A percentile compares a stretch with the other conserved stretches of the same genome.
Conservation (phyloP, 2,888 invertebrate genomes). For the Lepetodrilus schrolli region DNA sequence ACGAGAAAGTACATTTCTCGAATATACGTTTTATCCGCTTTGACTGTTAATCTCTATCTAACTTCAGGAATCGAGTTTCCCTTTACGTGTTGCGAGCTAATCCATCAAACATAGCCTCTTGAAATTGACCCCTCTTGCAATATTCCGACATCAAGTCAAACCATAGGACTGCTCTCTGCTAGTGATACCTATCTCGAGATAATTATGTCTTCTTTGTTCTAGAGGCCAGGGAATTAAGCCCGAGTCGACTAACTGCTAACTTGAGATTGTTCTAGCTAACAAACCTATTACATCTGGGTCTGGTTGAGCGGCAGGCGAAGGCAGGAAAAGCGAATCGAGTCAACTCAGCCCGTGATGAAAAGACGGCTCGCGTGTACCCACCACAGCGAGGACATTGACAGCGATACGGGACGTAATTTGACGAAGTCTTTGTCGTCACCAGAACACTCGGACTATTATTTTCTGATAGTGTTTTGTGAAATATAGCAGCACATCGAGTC, state of each 20-base stretch:
- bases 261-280: conserved; percentile 5
- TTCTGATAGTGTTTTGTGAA: conserved; percentile 26
- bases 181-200: background rate
- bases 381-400: background rate
- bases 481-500: background rate
- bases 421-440: conserved; percentile 11
- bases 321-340: background rate
- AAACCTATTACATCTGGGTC: conserved; percentile 8
- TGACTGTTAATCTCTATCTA: background rate
- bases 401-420: conserved; percentile 9
- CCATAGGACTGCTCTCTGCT: background rate
- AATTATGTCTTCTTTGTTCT: conserved; percentile 21
- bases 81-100: conserved; percentile 7
- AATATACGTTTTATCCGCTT: background rate
- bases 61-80: conserved; percentile 16
- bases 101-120: background rate
- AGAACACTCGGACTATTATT: background rate
- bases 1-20: background rate
- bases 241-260: conserved; percentile 16
- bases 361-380: background rate
- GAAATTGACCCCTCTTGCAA: background rate
- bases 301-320: background rate
- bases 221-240: conserved; percentile 3
- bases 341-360: background rate
- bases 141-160: background rate